These are phyloP conservation scores for Pocillopora damicornis DNA, from an alignment of 64 coral and sea anemone genomes.

Conservation along the genomic window DNA sequence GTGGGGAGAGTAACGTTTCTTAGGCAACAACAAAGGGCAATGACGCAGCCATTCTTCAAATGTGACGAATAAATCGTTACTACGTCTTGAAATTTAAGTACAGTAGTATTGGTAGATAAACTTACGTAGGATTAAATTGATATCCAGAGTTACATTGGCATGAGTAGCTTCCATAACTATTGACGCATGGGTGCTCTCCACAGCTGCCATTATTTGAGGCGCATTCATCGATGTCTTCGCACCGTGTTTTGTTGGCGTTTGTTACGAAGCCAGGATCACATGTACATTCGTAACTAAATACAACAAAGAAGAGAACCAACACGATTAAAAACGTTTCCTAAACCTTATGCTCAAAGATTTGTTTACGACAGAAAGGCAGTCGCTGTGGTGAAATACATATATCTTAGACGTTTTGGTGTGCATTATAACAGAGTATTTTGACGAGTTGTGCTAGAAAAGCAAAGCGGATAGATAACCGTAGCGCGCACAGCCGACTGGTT, in stretches of 20 bases:
- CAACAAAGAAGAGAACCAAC: not conserved
- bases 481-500: too few species aligned
- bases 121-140: constrained; percentile 59
- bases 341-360: too few species aligned
- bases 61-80: too few species aligned
- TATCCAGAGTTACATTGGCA: constrained; percentile 66
- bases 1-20: not conserved
- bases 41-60: too few species aligned
- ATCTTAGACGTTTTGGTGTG: too few species aligned
- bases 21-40: too few species aligned
- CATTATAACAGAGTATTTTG: too few species aligned
- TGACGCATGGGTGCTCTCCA: constrained; percentile 61
- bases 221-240: constrained; percentile 77
- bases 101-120: not conserved
- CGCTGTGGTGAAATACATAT: too few species aligned
- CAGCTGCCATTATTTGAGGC: constrained; percentile 70
- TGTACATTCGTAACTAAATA: constrained; percentile 65
- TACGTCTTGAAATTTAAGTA: not conserved
- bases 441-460: too few species aligned
- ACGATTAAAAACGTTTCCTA: too few species aligned
- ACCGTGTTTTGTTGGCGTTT: constrained; percentile 62
- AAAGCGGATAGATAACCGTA: too few species aligned
- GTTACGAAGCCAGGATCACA: constrained; percentile 64
- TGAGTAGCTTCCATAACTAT: constrained; percentile 42
- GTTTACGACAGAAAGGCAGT: too few species aligned